These are phyloP conservation scores for Crotalus tigris DNA, from an alignment of 2,113 vertebrate species.

Conservation along the genomic window DNA sequence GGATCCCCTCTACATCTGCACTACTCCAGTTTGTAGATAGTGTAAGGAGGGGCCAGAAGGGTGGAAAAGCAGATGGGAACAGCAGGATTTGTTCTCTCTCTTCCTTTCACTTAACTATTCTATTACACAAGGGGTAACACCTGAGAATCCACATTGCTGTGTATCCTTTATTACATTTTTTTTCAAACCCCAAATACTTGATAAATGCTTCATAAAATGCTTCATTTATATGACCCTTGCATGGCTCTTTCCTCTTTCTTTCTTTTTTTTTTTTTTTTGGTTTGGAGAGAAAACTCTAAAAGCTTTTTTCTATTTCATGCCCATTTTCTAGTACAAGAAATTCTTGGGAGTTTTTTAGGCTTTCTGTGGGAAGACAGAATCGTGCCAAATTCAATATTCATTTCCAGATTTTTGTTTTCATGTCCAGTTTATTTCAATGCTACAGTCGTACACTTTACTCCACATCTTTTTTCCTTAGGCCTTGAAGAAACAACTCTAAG, in stretches of 20 bases:
- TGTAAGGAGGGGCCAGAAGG: background rate
- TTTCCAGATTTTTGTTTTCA: background rate
- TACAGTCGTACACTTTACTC: background rate
- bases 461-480: background rate
- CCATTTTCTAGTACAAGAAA: background rate
- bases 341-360: background rate
- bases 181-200: background rate
- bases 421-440: background rate
- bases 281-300: background rate
- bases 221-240: background rate
- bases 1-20: background rate
- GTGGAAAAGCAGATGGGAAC: background rate
- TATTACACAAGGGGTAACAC: background rate
- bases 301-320: background rate
- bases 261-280: background rate
- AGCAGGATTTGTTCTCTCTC: background rate
- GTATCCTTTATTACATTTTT: background rate
- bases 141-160: background rate
- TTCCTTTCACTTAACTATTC: background rate
- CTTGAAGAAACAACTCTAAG: background rate
- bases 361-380: background rate
- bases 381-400: background rate
- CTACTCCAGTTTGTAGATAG: background rate
- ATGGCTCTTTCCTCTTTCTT: background rate
- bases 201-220: background rate